A percentile compares a stretch with the other conserved stretches of the same genome.
Conservation (phyloP, 2,888 invertebrate species). For the Rosalia funebris region DNA sequence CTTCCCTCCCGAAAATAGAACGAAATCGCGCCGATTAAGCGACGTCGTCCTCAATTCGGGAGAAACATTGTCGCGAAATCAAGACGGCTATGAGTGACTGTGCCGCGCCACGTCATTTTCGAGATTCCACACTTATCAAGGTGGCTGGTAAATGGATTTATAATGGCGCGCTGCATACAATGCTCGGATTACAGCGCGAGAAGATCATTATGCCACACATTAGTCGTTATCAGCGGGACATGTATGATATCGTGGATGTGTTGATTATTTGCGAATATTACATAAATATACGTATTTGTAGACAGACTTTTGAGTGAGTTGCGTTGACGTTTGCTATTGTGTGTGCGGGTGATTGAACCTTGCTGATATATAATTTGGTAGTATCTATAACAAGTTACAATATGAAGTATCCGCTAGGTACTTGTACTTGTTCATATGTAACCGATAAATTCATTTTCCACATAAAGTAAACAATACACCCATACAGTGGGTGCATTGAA, state of each 20-base stretch:
- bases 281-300: not conserved
- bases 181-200: slow-evolving; percentile 3
- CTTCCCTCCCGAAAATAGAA: slow-evolving; percentile 8
- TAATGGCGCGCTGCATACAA: slow-evolving; percentile 30
- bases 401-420: too few relatives aligned
- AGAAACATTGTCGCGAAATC: slow-evolving; percentile 15
- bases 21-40: slow-evolving; percentile 12
- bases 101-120: slow-evolving; percentile 25
- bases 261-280: slow-evolving; percentile 1
- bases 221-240: slow-evolving; percentile 17
- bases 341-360: too few relatives aligned
- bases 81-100: slow-evolving; percentile 17
- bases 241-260: not conserved
- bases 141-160: slow-evolving; percentile 37
- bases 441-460: too few relatives aligned
- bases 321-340: too few relatives aligned
- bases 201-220: slow-evolving; percentile 15
- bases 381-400: too few relatives aligned
- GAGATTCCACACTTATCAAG: slow-evolving; percentile 33
- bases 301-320: too few relatives aligned
- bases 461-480: too few relatives aligned
- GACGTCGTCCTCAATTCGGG: slow-evolving; percentile 18
- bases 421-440: too few relatives aligned
- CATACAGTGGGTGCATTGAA: too few relatives aligned
- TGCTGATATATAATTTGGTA: too few relatives aligned